Conservation (phyloP, 2,888 invertebrate species). For the Ennomos quercinarius region DNA sequence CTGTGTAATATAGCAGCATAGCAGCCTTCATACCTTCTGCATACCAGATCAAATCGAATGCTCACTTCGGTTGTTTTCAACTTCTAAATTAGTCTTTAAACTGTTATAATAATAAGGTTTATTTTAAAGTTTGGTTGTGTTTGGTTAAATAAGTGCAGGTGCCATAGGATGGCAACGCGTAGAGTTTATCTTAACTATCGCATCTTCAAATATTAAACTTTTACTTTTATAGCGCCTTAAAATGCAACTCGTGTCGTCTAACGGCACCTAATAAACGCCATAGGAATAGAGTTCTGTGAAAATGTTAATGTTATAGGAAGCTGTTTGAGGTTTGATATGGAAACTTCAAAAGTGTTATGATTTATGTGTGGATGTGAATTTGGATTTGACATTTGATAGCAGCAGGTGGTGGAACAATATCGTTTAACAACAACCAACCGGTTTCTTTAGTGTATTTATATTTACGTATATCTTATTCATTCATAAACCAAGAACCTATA, state of each 20-base stretch:
- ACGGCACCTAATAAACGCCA: constrained; percentile 55
- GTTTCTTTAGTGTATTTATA: not conserved
- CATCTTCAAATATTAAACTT: constrained; percentile 80
- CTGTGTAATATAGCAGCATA: constrained; percentile 78
- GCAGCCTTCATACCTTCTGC: constrained; percentile 70
- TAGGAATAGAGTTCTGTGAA: constrained; percentile 29
- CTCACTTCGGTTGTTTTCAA: constrained; percentile 61
- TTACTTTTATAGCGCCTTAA: constrained; percentile 80
- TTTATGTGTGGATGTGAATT: constrained; percentile 22
- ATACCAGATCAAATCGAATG: constrained; percentile 80
- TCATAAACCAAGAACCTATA: too few relatives aligned
- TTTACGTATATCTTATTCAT: too few relatives aligned
- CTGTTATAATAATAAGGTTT: constrained; percentile 26
- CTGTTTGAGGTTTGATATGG: constrained; percentile 21
- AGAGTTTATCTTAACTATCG: constrained; percentile 76
- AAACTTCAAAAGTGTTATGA: constrained; percentile 30
- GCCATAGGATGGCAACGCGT: constrained; percentile 67
- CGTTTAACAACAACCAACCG: not conserved
- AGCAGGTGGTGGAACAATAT: constrained; percentile 19
- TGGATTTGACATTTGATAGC: constrained; percentile 14
- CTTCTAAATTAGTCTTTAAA: constrained; percentile 43
- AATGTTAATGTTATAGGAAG: constrained; percentile 28
- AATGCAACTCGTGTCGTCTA: constrained; percentile 74
- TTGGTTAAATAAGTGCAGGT: constrained; percentile 72
- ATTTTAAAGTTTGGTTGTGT: constrained; percentile 32